These are phyloP conservation scores for Morpho helenor DNA, from an alignment of 2,888 invertebrate genomes.

Conservation along the genomic window DNA sequence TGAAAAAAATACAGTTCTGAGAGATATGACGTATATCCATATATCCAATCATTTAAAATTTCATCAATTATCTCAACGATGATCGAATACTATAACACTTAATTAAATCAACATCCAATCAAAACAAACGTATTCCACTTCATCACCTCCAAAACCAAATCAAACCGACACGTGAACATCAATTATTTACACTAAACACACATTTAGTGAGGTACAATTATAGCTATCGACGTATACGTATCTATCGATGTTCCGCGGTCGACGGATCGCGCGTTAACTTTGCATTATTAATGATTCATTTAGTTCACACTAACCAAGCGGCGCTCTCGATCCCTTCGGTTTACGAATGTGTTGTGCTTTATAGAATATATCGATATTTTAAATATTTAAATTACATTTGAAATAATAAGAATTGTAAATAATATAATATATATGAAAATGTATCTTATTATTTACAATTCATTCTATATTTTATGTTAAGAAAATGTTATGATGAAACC, in stretches of 20 bases:
- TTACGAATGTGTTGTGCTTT: conserved; percentile 28
- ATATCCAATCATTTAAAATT: too few species aligned
- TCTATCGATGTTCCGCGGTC: conserved; percentile 58
- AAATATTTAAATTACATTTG: not conserved
- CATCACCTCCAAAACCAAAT: conserved; percentile 13
- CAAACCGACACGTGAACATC: conserved; percentile 21
- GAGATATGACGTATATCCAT: too few species aligned
- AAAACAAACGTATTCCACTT: conserved; percentile 13
- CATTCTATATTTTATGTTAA: too few species aligned
- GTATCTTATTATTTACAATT: too few species aligned
- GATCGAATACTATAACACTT: not conserved
- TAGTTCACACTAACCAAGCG: conserved; percentile 77
- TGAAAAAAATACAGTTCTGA: too few species aligned
- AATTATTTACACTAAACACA: conserved; percentile 33
- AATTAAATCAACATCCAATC: conserved; percentile 14
- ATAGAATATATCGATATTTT: conserved; percentile 6
- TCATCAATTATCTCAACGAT: not conserved
- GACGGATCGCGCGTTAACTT: conserved; percentile 57
- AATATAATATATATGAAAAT: not conserved
- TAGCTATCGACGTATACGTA: conserved; percentile 27
- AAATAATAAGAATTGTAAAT: too few species aligned
- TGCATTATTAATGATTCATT: conserved; percentile 79
- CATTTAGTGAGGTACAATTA: conserved; percentile 50
- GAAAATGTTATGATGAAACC: too few species aligned
- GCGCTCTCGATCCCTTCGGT: conserved; percentile 67